Evolutionary conservation across 2,113 vertebrate species (phyloP).

Genomic region (Daubentonia madagascariensis): DNA sequence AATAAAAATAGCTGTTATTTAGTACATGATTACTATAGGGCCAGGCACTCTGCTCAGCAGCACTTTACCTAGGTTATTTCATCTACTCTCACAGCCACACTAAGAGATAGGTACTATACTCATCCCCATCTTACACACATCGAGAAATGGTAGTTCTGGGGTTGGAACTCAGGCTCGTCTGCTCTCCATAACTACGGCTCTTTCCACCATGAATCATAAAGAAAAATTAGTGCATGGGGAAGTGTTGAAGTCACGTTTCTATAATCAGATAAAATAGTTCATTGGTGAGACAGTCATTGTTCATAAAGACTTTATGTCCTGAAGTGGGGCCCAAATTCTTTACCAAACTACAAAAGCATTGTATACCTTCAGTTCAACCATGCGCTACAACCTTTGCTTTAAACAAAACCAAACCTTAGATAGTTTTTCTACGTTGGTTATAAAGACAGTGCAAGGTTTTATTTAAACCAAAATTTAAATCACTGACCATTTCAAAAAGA

Average conservation of each 20-base stretch:
- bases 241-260: constrained; percentile 9
- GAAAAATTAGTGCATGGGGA: neutral
- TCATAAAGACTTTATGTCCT: constrained; percentile 16
- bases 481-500: neutral
- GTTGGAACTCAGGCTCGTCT: neutral
- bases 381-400: neutral
- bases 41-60: neutral
- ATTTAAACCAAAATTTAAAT: neutral
- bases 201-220: neutral
- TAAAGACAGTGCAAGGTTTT: neutral
- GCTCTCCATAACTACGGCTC: neutral
- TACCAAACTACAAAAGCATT: neutral
- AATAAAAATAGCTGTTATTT: neutral
- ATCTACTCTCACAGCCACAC: neutral
- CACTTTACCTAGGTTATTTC: neutral
- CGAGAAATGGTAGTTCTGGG: neutral
- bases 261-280: constrained; percentile 25
- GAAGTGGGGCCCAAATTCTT: neutral
- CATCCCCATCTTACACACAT: neutral
- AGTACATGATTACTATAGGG: neutral
- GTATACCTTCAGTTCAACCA: neutral
- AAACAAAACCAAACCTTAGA: neutral
- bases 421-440: neutral
- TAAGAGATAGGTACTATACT: neutral
- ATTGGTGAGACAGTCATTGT: neutral